phyloP scores from a whole-genome alignment of 2,113 vertebrate genomes.

The Pangasianodon hypophthalmus region DNA sequence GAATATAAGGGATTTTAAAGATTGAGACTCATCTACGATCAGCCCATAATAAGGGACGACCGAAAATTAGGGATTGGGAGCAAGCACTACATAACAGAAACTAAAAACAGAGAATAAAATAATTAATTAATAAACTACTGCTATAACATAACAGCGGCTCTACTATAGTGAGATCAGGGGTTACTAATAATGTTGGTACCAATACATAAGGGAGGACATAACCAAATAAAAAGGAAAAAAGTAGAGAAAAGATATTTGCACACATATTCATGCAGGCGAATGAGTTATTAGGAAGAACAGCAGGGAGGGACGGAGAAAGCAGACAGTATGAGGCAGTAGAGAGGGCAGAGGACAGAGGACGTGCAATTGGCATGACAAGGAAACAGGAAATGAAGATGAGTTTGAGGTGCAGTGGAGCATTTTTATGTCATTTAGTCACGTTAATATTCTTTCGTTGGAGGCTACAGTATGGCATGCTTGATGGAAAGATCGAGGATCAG shows the following conservation, averaged over 20 bases:
- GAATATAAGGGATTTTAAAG: background rate
- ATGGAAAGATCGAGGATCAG: conserved; percentile 32
- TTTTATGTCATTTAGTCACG: conserved; percentile 63
- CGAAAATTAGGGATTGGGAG: conserved; percentile 31
- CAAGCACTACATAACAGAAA: conserved; percentile 33
- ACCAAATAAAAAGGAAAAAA: conserved; percentile 57
- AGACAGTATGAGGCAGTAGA: conserved; percentile 27
- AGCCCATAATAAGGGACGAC: conserved; percentile 24
- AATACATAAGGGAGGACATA: conserved; percentile 55
- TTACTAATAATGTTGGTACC: conserved; percentile 40
- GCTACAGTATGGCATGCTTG: conserved; percentile 65
- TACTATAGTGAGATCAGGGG: conserved; percentile 38
- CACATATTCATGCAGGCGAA: conserved; percentile 52
- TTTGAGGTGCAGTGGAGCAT: conserved; percentile 47
- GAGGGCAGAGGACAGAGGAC: conserved; percentile 49
- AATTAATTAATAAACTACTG: conserved; percentile 38
- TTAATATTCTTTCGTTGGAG: conserved; percentile 43
- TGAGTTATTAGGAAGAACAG: conserved; percentile 33
- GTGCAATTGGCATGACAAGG: conserved; percentile 62
- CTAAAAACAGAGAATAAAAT: conserved; percentile 34
- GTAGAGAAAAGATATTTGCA: conserved; percentile 45
- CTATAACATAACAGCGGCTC: conserved; percentile 34
- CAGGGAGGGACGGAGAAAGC: background rate
- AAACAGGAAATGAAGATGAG: conserved; percentile 40
- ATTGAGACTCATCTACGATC: background rate